These are phyloP conservation scores for Sesamia inferens DNA, from an alignment of 2,888 invertebrate genomes.

Conservation along the genomic window DNA sequence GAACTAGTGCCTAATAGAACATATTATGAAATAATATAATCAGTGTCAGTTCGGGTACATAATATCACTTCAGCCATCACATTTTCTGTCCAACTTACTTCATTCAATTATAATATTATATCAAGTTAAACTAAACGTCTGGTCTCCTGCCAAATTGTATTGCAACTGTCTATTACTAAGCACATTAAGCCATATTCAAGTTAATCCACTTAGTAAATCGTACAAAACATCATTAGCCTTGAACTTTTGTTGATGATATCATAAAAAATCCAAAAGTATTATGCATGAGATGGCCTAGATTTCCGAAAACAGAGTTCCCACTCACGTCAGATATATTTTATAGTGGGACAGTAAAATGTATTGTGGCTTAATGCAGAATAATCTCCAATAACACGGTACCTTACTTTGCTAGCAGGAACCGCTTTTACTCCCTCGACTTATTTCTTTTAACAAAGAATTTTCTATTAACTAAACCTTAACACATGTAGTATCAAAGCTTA, in stretches of 20 bases:
- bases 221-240: slow-evolving; percentile 56
- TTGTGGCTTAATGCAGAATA: slow-evolving; percentile 76
- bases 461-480: not conserved
- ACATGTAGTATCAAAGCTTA: not conserved
- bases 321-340: slow-evolving; percentile 68
- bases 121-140: slow-evolving; percentile 58
- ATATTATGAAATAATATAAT: slow-evolving; percentile 29
- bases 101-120: slow-evolving; percentile 58
- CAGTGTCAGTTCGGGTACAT: slow-evolving; percentile 16
- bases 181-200: slow-evolving; percentile 59
- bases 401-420: slow-evolving; percentile 68
- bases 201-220: slow-evolving; percentile 61
- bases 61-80: slow-evolving; percentile 21
- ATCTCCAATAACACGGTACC: slow-evolving; percentile 81
- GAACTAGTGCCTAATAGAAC: slow-evolving; percentile 3
- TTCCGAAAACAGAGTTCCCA: slow-evolving; percentile 63
- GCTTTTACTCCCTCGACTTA: slow-evolving; percentile 35
- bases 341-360: slow-evolving; percentile 76
- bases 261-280: slow-evolving; percentile 62
- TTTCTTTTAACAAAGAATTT: not conserved
- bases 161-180: slow-evolving; percentile 59
- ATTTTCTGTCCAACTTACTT: slow-evolving; percentile 60
- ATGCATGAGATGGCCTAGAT: slow-evolving; percentile 43
- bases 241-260: slow-evolving; percentile 61
- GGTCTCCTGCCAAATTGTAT: slow-evolving; percentile 68